Base-by-base conservation (phyloP, 2,888 invertebrate species). In the Phortica okadai region DNA sequence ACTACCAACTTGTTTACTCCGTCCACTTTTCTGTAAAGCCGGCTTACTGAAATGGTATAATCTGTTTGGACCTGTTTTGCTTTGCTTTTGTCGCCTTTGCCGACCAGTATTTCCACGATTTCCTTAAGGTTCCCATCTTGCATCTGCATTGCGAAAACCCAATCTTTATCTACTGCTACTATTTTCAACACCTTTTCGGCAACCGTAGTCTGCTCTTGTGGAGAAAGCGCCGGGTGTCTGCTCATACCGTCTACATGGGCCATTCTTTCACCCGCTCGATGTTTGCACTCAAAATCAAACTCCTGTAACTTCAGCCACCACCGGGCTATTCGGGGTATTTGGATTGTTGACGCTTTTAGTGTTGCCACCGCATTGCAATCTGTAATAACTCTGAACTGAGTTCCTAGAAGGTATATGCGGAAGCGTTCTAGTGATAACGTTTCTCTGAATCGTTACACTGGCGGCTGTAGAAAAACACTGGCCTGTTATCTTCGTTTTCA, bases 361-460 rank as follows among this genome's bases (percentile, higher is more conserved):
- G 84, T 83, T 2, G 84, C 79, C 0, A 92, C 77, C 0, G 89
- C 82, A 2, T 84, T 82, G 76, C 89, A 89, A 78, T 92, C 90
- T 0, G 90, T 90, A 2, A 88, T 74, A 7, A 91, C 81, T 0
- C 74, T 77, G 62, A 90, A 88, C n/a, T n/a, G n/a, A n/a, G 0
- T 41, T 75, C 90, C 90, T 7, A 88, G 79, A 0, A 91, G 59
- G 64, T 90, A 91, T 0, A 86, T 82, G 54, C 90, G 77, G 78
- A 91, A 91, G 72, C 89, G 82, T 41, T 82, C 76, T 33, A 90
- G 74, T 0, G 87, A 82, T 62, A 90, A 75, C 45, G n/a, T n/a
- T n/a, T n/a, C n/a, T n/a, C n/a, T n/a, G n/a, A n/a, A n/a, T 92
- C 91, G 41, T 90, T 88, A 0, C 87, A 89, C 56, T 84, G 82